phyloP scores from a whole-genome alignment of 2,797 vertebrate species.

The Lacerta agilis region DNA sequence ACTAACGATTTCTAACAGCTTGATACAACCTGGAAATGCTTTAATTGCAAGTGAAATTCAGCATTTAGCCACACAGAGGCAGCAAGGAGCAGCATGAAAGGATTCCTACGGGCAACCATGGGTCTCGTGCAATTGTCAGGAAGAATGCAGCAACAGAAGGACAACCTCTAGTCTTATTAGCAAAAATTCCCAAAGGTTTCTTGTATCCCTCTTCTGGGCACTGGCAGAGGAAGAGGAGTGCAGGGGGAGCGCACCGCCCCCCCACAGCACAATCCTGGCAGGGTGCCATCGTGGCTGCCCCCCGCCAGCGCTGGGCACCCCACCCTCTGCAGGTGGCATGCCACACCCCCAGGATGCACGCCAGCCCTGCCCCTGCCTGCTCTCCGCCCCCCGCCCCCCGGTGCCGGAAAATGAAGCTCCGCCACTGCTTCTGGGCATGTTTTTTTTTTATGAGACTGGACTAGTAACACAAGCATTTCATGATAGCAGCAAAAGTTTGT shows the following conservation, averaged over 20 bases:
- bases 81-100: not conserved
- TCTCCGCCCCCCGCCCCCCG: too few species aligned
- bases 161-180: not conserved
- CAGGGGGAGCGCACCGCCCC: too few species aligned
- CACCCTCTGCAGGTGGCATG: too few species aligned
- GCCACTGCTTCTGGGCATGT: not conserved
- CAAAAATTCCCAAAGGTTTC: not conserved
- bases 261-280: too few species aligned
- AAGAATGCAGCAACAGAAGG: not conserved
- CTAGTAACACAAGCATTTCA: not conserved
- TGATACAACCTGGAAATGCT: not conserved
- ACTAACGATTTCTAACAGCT: not conserved
- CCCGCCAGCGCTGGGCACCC: too few species aligned
- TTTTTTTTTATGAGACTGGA: not conserved
- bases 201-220: not conserved
- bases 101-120: too few species aligned
- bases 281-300: too few species aligned
- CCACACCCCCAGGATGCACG: too few species aligned
- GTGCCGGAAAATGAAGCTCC: too few species aligned
- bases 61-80: not conserved
- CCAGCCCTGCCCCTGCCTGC: too few species aligned
- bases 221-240: too few species aligned
- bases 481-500: not conserved
- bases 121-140: too few species aligned
- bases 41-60: not conserved